Conservation (phyloP, 2,888 invertebrate species). For the Nemoura dubitans region DNA sequence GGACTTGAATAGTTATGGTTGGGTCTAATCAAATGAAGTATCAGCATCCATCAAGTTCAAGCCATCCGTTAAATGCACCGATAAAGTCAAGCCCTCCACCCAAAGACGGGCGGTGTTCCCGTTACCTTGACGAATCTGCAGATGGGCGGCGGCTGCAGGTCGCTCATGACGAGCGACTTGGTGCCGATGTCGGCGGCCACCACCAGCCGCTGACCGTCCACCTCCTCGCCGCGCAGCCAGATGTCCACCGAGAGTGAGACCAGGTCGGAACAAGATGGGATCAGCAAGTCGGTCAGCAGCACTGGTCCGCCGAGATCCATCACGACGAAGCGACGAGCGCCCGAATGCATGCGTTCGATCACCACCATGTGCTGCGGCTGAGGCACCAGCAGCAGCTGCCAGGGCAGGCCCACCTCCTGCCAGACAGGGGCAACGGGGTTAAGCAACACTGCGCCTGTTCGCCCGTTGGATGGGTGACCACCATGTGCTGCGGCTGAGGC, state of each 20-base stretch:
- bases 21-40: no score
- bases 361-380: constrained; percentile 84
- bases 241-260: constrained; percentile 89
- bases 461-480: no score
- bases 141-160: constrained; percentile 89
- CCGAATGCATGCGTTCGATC: constrained; percentile 93
- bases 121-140: constrained; percentile 89
- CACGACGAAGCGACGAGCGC: constrained; percentile 86
- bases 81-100: no score
- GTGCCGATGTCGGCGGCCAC: constrained; percentile 88
- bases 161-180: constrained; percentile 84
- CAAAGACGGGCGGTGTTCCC: no score
- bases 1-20: no score
- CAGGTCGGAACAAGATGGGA: constrained; percentile 82
- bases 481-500: constrained; percentile 80
- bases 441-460: no score
- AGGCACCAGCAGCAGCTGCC: constrained; percentile 81
- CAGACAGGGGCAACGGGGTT: no score
- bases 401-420: constrained; percentile 63
- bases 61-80: no score
- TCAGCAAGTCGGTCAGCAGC: constrained; percentile 84
- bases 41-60: no score
- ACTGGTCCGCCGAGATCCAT: constrained; percentile 90
- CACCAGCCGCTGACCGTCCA: constrained; percentile 84
- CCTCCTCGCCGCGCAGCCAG: constrained; percentile 88